phyloP scores from a whole-genome alignment of 2,797 vertebrate species.

The Ibycter americanus region DNA sequence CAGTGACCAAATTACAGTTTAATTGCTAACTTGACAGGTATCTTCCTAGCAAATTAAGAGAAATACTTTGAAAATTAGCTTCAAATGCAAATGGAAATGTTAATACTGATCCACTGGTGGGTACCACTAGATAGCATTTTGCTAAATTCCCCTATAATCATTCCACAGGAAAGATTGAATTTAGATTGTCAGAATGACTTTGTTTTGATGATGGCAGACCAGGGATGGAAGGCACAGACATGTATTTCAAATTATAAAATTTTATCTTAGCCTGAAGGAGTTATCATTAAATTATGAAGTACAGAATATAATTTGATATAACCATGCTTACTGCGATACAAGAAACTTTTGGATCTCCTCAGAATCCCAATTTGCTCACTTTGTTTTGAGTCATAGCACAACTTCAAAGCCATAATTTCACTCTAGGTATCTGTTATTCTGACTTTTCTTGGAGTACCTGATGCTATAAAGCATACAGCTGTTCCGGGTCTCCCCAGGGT shows the following conservation, averaged over 20 bases:
- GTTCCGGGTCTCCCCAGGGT: neutral
- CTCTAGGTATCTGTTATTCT: neutral
- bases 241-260: neutral
- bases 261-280: neutral
- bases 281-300: neutral
- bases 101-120: slow-evolving; percentile 34
- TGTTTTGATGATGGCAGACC: neutral
- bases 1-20: slow-evolving; percentile 71
- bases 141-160: slow-evolving; percentile 5
- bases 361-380: neutral
- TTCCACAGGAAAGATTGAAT: neutral
- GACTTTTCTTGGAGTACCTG: neutral
- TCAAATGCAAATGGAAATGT: slow-evolving; percentile 47
- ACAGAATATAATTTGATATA: neutral
- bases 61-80: slow-evolving; percentile 65
- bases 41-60: slow-evolving; percentile 51
- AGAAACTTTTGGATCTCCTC: neutral
- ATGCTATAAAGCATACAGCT: neutral
- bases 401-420: neutral
- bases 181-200: slow-evolving; percentile 10
- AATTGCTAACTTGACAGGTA: slow-evolving; percentile 67
- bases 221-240: neutral
- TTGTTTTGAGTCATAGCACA: neutral
- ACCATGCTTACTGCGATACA: neutral
- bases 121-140: slow-evolving; percentile 3